Conservation (phyloP, 2,888 invertebrate species). For the Morpho deidamia region DNA sequence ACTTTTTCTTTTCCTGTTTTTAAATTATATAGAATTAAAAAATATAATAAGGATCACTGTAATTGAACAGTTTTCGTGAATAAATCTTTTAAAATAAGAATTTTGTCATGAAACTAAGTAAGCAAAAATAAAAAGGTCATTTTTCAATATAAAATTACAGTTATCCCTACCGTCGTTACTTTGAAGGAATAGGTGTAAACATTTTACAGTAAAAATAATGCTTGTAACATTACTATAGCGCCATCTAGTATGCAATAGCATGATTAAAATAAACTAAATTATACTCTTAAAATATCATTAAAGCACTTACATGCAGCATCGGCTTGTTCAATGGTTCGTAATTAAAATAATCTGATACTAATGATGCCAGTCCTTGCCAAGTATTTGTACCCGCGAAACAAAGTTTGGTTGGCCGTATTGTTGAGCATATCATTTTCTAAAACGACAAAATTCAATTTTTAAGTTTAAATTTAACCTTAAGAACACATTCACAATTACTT, state of each 20-base stretch:
- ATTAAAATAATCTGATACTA: constrained; percentile 87
- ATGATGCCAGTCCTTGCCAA: constrained; percentile 84
- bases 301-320: constrained; percentile 82
- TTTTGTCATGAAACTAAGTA: no score
- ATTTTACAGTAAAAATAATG: no score
- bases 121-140: no score
- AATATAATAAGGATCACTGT: no score
- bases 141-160: no score
- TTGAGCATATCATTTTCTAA: constrained; percentile 93
- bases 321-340: constrained; percentile 84
- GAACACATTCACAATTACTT: no score
- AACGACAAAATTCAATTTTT: no score
- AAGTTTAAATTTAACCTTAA: no score
- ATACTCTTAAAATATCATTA: neutral
- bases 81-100: no score
- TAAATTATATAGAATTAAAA: neutral
- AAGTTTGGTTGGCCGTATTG: constrained; percentile 87
- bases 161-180: no score
- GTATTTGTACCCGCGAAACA: constrained; percentile 83
- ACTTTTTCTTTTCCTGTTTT: constrained; percentile 11
- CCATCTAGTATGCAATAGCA: constrained; percentile 4
- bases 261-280: neutral
- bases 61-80: no score
- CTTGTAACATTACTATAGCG: neutral
- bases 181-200: no score